A percentile compares a stretch with the other conserved stretches of the same genome.
Conservation (phyloP, 2,113 vertebrate genomes). For the Sylvilagus bachmani region DNA sequence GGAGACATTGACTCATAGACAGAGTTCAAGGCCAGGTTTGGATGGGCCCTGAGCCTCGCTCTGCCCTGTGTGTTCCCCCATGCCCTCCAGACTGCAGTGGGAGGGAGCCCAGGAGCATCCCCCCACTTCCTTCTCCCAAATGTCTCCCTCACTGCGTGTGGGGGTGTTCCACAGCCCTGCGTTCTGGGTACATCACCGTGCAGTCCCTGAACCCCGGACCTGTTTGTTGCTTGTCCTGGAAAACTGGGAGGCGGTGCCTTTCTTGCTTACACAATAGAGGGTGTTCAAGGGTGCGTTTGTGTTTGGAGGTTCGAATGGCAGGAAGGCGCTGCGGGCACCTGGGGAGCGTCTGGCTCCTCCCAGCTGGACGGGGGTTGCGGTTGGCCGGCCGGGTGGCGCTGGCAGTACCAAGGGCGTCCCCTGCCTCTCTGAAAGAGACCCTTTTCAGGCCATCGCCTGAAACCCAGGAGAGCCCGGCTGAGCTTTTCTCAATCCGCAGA, state of each 20-base stretch:
- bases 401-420: not conserved
- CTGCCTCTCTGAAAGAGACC: constrained; percentile 5
- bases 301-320: constrained; percentile 20
- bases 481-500: constrained; percentile 55
- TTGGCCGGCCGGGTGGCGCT: too few species aligned
- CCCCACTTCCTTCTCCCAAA: not conserved
- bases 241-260: not conserved
- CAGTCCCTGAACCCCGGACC: not conserved
- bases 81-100: not conserved
- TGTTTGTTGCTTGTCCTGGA: not conserved
- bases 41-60: not conserved
- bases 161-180: not conserved
- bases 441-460: constrained; percentile 11
- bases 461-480: constrained; percentile 35
- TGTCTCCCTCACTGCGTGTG: not conserved
- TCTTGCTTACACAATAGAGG: not conserved
- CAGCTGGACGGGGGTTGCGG: not conserved
- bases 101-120: not conserved
- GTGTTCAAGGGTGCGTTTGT: not conserved
- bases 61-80: not conserved
- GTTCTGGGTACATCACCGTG: not conserved
- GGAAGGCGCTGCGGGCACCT: not conserved
- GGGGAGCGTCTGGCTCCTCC: too few species aligned
- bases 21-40: not conserved
- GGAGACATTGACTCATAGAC: not conserved